Conservation (phyloP, 2,113 vertebrate genomes). For the Aramus guarauna region DNA sequence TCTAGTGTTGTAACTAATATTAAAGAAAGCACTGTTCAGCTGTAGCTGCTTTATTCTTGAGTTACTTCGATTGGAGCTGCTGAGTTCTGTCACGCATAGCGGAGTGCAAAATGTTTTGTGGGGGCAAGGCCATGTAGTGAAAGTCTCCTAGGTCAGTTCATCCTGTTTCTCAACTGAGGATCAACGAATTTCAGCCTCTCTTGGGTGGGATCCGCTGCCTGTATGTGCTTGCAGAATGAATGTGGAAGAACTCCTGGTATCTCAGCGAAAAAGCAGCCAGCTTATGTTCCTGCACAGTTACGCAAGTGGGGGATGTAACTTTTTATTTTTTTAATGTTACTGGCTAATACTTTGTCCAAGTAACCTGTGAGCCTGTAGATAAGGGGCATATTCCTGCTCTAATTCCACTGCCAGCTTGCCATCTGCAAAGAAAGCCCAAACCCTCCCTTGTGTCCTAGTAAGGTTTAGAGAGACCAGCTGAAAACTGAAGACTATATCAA, state of each 20-base stretch:
- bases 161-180: neutral
- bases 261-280: neutral
- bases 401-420: neutral
- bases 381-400: fast-evolving
- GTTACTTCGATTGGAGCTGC: neutral
- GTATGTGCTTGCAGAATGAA: neutral
- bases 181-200: neutral
- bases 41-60: neutral
- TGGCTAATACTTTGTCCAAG: neutral
- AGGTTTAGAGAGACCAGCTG: neutral
- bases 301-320: neutral
- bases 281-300: neutral
- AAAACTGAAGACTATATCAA: neutral
- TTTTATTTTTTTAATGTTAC: neutral
- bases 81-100: fast-evolving
- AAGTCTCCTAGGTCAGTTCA: neutral
- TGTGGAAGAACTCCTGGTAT: neutral
- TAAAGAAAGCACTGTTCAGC: neutral
- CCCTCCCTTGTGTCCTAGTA: neutral
- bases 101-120: neutral
- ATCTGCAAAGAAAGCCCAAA: neutral
- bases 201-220: neutral
- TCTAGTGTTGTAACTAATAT: neutral
- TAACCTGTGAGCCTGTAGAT: neutral
- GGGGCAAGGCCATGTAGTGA: fast-evolving